Percentiles rank a stretch among this genome's conserved stretches.
These are phyloP conservation scores for Sinocyclocheilus maitianheensis DNA, from an alignment of 2,113 vertebrate genomes.

Conservation along the genomic window DNA sequence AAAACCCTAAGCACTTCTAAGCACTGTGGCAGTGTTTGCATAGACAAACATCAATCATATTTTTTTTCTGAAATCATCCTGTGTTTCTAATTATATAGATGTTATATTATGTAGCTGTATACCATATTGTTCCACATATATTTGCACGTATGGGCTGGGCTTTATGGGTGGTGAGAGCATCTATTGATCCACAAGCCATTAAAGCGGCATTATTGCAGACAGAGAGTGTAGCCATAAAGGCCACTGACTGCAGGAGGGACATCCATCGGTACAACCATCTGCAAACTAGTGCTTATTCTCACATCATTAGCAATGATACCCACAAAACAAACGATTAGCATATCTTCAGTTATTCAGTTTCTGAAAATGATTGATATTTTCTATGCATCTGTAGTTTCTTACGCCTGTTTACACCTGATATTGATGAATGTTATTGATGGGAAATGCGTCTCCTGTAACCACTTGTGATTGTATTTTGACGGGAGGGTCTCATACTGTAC, in stretches of 20 bases:
- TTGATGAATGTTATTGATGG: background rate
- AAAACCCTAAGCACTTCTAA: no score
- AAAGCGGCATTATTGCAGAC: constrained; percentile 25
- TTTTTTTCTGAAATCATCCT: background rate
- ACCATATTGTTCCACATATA: background rate
- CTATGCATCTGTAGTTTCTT: background rate
- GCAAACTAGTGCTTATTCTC: constrained; percentile 14
- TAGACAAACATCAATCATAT: background rate
- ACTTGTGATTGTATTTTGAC: no score
- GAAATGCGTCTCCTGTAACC: background rate
- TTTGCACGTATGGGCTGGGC: background rate
- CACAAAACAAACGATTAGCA: constrained; percentile 1
- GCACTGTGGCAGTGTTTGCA: background rate
- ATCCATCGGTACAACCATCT: constrained; percentile 40
- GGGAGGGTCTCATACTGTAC: background rate
- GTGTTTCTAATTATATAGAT: background rate
- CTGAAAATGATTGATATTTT: background rate
- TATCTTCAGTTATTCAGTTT: background rate
- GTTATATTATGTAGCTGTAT: background rate
- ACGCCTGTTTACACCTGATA: background rate
- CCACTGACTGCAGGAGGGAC: background rate
- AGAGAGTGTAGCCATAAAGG: constrained; percentile 23
- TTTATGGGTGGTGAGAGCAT: background rate
- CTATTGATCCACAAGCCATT: constrained; percentile 51
- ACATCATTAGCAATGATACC: constrained; percentile 19